These are phyloP conservation scores for Ceramica pisi DNA, from an alignment of 2,888 invertebrate species.

Conservation along the genomic window DNA sequence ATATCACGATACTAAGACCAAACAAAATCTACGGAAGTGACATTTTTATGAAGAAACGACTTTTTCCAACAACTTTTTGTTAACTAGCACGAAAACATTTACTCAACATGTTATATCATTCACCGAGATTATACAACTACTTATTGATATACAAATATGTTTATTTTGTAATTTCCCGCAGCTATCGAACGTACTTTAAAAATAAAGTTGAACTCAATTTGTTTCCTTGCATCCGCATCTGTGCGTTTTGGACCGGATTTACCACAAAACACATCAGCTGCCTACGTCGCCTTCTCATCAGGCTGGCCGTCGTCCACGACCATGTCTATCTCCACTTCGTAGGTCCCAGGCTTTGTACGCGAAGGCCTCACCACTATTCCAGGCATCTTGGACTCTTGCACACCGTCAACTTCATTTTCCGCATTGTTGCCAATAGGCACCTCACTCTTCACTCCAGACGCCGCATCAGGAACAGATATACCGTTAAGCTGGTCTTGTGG, in stretches of 20 bases:
- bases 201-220: conserved; percentile 27
- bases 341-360: conserved; percentile 83
- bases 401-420: conserved; percentile 87
- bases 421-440: conserved; percentile 79
- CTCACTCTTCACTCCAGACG: conserved; percentile 36
- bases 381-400: conserved; percentile 84
- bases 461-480: conserved; percentile 66
- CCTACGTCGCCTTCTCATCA: conserved; percentile 70
- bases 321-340: conserved; percentile 85
- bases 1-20: conserved; percentile 53
- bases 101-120: conserved; percentile 28
- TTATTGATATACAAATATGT: conserved; percentile 23
- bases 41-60: conserved; percentile 7
- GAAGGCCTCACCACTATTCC: conserved; percentile 84
- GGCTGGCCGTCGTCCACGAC: conserved; percentile 86
- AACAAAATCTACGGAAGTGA: conserved; percentile 34
- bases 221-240: conserved; percentile 11
- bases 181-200: conserved; percentile 21
- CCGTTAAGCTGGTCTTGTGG: conserved; percentile 89
- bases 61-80: conserved; percentile 17
- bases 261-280: not conserved
- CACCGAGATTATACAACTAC: conserved; percentile 21
- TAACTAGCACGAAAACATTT: conserved; percentile 10
- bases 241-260: conserved; percentile 14
- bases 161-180: conserved; percentile 35